Percentiles rank a stretch among this genome's conserved stretches.
Conservation (phyloP, 2,888 invertebrate genomes). For the Nomada ferruginata region DNA sequence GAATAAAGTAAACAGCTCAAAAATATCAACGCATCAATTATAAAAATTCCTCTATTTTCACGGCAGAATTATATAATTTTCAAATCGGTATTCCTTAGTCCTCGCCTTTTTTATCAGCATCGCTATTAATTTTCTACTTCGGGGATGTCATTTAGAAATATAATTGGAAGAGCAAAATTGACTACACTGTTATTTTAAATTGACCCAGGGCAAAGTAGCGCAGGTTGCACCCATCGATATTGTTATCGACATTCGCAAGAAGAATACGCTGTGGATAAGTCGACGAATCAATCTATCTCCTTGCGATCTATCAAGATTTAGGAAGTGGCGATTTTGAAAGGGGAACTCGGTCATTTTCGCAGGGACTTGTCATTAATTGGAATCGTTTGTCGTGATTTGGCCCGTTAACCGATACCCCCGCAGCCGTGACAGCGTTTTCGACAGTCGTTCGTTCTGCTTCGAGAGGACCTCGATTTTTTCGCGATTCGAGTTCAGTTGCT, state of each 20-base stretch:
- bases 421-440: constrained; percentile 58
- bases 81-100: too few relatives aligned
- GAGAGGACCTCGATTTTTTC: constrained; percentile 67
- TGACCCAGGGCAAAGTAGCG: neutral
- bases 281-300: constrained; percentile 13
- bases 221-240: neutral
- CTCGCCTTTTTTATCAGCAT: too few relatives aligned
- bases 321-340: constrained; percentile 8
- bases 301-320: constrained; percentile 58
- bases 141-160: too few relatives aligned
- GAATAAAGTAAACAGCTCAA: too few relatives aligned
- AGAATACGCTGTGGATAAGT: constrained; percentile 5
- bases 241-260: constrained; percentile 1
- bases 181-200: neutral
- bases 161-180: too few relatives aligned
- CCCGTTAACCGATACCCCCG: constrained; percentile 58
- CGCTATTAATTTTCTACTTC: too few relatives aligned
- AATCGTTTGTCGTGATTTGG: constrained; percentile 36
- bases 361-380: constrained; percentile 45
- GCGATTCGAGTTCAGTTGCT: constrained; percentile 67
- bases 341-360: constrained; percentile 11
- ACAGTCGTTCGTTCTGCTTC: constrained; percentile 72
- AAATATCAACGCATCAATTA: too few relatives aligned
- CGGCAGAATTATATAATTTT: too few relatives aligned
- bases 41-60: too few relatives aligned